Evolutionary conservation across 2,888 invertebrate species (phyloP), one percentile per base, ranked within the genome.

Genomic region (Atrina japonica): DNA sequence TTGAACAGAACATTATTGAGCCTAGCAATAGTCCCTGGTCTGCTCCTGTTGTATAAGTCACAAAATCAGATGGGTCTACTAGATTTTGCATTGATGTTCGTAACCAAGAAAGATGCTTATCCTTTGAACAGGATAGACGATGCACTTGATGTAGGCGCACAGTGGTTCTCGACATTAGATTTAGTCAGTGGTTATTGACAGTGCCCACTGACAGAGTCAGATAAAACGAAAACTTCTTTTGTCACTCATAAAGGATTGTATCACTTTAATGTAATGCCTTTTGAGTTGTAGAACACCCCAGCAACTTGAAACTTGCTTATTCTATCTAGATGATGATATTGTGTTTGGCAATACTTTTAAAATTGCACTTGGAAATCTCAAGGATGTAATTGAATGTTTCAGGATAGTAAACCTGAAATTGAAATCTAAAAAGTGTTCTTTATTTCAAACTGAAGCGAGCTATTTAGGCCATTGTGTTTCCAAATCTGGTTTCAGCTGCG

Each of bases 151-250:
- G n/a, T 59, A 16, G 83, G 78, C 1, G 64, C 73, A 2, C 14
- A 58, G 14, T 78, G 60, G 61, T 82, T 80, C 47, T 64, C 58
- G 18, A 65, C 64, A 1, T 61, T 83, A 9, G 82, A 83, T 60
- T 50, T 80, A 16, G 61, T 50, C 11, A 30, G 35, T 40, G 81
- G 82, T 5, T 83, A 80, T 61, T 81, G 76, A 76, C 83, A 83
- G 49, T 69, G 75, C 2, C 63, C 35, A 2, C 23, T 77, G 23
- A 40, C 29, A 5, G 53, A 58, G 21, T 40, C 64, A 11, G 75
- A 68, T 27, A 61, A 59, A 29, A 47, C 59, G 9, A 79, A 78
- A 66, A 74, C 77, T n/a, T 70, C 70, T 1, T 80, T 82, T 58
- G 47, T 9, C 18, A 73, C 69, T 16, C 49, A 55, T 6, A 16